Evolutionary conservation across 1,140 invertebrate genomes (phyloP).

Genomic region (Oryzaephilus surinamensis): DNA sequence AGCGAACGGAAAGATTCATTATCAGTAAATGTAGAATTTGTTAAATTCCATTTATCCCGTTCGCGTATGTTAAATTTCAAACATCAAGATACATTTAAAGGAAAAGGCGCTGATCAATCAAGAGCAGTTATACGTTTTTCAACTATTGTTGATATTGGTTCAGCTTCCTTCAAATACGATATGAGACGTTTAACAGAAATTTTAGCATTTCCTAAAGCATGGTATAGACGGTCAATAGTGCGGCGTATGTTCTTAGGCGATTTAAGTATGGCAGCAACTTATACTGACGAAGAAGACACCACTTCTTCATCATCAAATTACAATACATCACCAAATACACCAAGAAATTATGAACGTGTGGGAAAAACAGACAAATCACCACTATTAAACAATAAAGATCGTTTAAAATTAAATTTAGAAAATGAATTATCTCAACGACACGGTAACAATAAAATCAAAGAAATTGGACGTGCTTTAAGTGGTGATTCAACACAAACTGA

Average conservation of each 20-base stretch:
- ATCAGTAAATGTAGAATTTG: slow-evolving; percentile 93
- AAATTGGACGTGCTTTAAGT: slow-evolving; percentile 42
- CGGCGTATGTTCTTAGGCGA: slow-evolving; percentile 88
- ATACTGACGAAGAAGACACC: slow-evolving; percentile 29
- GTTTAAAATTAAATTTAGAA: slow-evolving; percentile 43
- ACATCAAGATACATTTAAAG: slow-evolving; percentile 35
- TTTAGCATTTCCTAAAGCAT: slow-evolving; percentile 94
- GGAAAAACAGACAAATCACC: slow-evolving; percentile 24
- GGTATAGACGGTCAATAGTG: slow-evolving; percentile 90
- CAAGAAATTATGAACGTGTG: slow-evolving; percentile 17
- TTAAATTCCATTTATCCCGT: slow-evolving; percentile 88
- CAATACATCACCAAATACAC: slow-evolving; percentile 22
- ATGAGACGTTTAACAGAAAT: slow-evolving; percentile 97
- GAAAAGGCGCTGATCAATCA: slow-evolving; percentile 46
- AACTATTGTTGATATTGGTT: slow-evolving; percentile 90
- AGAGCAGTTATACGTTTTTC: slow-evolving; percentile 82
- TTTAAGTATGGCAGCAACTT: slow-evolving; percentile 44
- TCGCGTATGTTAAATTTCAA: slow-evolving; percentile 75
- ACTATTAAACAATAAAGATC: slow-evolving; percentile 37
- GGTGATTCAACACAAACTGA: slow-evolving; percentile 30
- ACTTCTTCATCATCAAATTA: no score
- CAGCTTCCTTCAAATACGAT: slow-evolving; percentile 98
- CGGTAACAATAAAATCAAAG: slow-evolving; percentile 40
- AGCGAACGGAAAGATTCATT: slow-evolving; percentile 89
- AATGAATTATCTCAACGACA: no score